Evolutionary conservation across 2,888 invertebrate genomes (phyloP), one percentile per base, ranked within the genome.

Genomic region (Plagiodera versicolora): DNA sequence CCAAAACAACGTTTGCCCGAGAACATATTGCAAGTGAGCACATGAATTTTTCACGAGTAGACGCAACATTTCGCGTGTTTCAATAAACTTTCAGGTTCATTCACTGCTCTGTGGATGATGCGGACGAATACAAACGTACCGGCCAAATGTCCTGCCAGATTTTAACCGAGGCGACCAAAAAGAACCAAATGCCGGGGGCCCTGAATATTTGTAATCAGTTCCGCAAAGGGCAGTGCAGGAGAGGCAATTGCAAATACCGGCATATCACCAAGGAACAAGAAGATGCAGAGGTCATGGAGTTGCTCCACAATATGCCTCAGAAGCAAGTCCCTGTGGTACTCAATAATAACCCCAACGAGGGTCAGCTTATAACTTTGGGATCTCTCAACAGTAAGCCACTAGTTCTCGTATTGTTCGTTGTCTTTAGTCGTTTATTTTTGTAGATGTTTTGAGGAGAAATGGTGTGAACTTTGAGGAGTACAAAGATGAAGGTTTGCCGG

Each of bases 21-120:
- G 92, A 70, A 83, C 85, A 2, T 87, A 87, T 60, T 92, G 91
- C 79, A 82, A 81, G 81, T 82, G 71, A 76, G 78, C 75, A 9
- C 28, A 6, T 18, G 24, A 3, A 24, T 24, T n/a, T n/a, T n/a
- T n/a, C n/a, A n/a, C n/a, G n/a, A n/a, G n/a, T n/a, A n/a, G n/a
- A n/a, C n/a, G n/a, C n/a, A n/a, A n/a, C n/a, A n/a, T n/a, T n/a
- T n/a, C n/a, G n/a, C n/a, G n/a, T n/a, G n/a, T n/a, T n/a, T n/a
- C n/a, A 24, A 5, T 6, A 24, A 24, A 24, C 6, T 6, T 24
- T 6, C 73, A 87, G 87, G 72, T 92, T 91, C 76, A 83, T 91
- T 46, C 92, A 93, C 77, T 91, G 91, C 72, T 84, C 87, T 0
- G 83, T 89, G 16, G 89, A 89, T 70, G 91, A 92, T 75, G 91